These are phyloP conservation scores for Arothron firmamentum DNA, from an alignment of 2,113 vertebrate species.

Conservation along the genomic window DNA sequence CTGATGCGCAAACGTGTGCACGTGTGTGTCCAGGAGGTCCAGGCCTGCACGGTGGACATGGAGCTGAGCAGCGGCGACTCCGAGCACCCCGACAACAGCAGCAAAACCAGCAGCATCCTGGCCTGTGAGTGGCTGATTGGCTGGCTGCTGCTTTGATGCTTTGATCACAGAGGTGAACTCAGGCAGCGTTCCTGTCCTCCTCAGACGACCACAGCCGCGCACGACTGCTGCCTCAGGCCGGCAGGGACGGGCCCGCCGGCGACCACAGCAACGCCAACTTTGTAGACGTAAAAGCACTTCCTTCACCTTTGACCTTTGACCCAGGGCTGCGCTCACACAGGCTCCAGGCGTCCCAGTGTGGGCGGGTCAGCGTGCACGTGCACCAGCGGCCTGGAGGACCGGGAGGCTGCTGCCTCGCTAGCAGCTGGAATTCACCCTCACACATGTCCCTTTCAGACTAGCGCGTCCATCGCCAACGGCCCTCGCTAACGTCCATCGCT, in stretches of 20 bases:
- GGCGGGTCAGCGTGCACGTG: too few relatives aligned
- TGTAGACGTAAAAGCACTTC: conserved; percentile 83
- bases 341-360: too few relatives aligned
- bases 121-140: conserved; percentile 80
- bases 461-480: too few relatives aligned
- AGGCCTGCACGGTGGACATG: conserved; percentile 87
- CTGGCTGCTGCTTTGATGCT: not conserved
- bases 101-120: conserved; percentile 91
- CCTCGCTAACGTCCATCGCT: too few relatives aligned
- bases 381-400: too few relatives aligned
- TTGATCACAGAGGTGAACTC: too few relatives aligned
- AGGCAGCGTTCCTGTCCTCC: conserved; percentile 19
- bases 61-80: conserved; percentile 87
- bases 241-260: conserved; percentile 81
- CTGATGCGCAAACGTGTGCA: not conserved
- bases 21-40: conserved; percentile 80
- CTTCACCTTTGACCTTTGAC: conserved; percentile 4
- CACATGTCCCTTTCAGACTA: too few relatives aligned
- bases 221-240: conserved; percentile 78
- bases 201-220: conserved; percentile 95
- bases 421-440: too few relatives aligned
- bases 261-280: conserved; percentile 98
- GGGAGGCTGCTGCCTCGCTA: too few relatives aligned
- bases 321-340: too few relatives aligned
- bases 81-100: conserved; percentile 92